Conservation (phyloP, 2,797 vertebrate genomes). For the Xiphophorus birchmanni region DNA sequence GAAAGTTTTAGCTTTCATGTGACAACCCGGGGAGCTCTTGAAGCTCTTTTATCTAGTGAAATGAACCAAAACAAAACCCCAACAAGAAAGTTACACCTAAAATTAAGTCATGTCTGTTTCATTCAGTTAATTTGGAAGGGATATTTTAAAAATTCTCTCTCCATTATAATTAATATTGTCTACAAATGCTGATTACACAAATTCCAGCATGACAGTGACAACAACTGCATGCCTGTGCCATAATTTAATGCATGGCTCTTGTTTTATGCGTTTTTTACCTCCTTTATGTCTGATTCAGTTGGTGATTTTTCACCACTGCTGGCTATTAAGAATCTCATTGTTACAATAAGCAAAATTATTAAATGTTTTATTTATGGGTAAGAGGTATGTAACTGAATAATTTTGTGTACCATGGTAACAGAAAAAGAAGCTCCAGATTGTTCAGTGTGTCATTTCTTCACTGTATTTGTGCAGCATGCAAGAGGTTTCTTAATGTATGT, state of each 20-base stretch:
- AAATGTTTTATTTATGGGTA: background rate
- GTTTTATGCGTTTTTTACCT: slow-evolving; percentile 27
- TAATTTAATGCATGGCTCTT: slow-evolving; percentile 39
- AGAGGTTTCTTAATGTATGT: slow-evolving; percentile 12
- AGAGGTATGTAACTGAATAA: background rate
- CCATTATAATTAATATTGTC: slow-evolving; percentile 2
- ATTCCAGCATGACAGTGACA: slow-evolving; percentile 45
- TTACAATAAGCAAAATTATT: background rate
- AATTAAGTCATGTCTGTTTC: slow-evolving; percentile 21
- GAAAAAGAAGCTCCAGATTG: slow-evolving; percentile 20
- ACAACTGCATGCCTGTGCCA: slow-evolving; percentile 44
- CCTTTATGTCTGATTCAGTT: slow-evolving; percentile 10
- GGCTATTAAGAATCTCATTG: slow-evolving; percentile 12
- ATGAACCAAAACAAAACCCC: slow-evolving; percentile 39
- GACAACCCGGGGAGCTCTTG: slow-evolving; percentile 45
- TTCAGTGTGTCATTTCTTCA: slow-evolving; percentile 17
- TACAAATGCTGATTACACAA: slow-evolving; percentile 67
- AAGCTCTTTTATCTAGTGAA: slow-evolving; percentile 49
- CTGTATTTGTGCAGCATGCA: slow-evolving; percentile 42
- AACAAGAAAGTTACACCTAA: slow-evolving; percentile 20
- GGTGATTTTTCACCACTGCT: slow-evolving; percentile 11
- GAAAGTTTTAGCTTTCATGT: slow-evolving; percentile 48
- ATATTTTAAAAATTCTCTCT: slow-evolving; percentile 14
- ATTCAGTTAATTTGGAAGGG: slow-evolving; percentile 8
- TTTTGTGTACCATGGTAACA: background rate